Evolutionary conservation across 2,888 invertebrate species (phyloP).

Genomic region (Conistra vaccinii): DNA sequence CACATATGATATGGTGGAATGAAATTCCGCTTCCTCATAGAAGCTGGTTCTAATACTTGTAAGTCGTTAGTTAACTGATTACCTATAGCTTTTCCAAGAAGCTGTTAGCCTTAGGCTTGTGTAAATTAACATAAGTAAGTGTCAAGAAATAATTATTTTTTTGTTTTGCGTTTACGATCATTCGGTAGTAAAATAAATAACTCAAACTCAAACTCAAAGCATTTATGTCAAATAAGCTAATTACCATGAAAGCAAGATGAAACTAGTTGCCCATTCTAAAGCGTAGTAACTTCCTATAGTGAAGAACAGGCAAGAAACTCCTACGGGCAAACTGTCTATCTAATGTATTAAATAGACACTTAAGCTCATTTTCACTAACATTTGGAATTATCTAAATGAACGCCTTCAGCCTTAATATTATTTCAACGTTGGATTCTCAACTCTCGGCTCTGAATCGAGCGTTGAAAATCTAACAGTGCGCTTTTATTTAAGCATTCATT

Average conservation of each 20-base stretch:
- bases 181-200: not conserved
- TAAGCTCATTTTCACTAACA: not conserved
- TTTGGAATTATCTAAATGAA: not conserved
- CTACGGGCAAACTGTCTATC: too few species aligned
- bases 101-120: slow-evolving; percentile 35
- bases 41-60: slow-evolving; percentile 56
- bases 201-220: too few species aligned
- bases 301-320: too few species aligned
- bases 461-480: not conserved
- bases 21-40: slow-evolving; percentile 77
- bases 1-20: slow-evolving; percentile 49
- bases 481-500: not conserved
- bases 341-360: not conserved
- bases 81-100: slow-evolving; percentile 46
- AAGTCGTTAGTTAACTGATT: slow-evolving; percentile 48
- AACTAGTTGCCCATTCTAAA: too few species aligned
- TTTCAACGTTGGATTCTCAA: not conserved
- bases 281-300: too few species aligned
- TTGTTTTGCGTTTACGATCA: not conserved
- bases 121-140: slow-evolving; percentile 25
- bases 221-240: too few species aligned
- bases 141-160: slow-evolving; percentile 19
- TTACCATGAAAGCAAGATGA: too few species aligned
- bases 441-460: not conserved
- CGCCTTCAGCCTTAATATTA: too few species aligned